Conservation (phyloP, 2,113 vertebrate species). For the Oreamnos americanus region DNA sequence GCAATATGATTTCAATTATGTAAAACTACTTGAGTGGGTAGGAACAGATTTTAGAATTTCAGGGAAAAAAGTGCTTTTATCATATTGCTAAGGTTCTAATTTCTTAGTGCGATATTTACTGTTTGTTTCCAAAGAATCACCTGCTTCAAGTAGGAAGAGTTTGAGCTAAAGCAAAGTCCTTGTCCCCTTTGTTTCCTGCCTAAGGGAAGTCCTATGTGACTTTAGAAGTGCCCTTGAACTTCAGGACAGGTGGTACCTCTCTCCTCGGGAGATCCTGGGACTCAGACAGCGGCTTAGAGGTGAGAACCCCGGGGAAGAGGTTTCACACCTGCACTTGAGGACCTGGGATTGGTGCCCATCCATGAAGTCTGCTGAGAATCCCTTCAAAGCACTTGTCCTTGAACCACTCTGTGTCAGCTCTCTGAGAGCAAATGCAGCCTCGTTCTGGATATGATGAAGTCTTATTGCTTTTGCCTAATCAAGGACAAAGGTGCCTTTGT, state of each 20-base stretch:
- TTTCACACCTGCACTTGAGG: neutral
- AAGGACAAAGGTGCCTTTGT: neutral
- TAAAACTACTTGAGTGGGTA: no score
- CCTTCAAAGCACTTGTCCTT: neutral
- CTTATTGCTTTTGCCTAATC: neutral
- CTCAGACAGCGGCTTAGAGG: neutral
- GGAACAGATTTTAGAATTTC: neutral
- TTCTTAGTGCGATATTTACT: neutral
- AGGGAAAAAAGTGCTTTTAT: neutral
- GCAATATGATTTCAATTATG: neutral
- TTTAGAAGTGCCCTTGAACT: neutral
- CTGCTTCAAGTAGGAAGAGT: neutral
- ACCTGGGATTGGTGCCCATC: neutral
- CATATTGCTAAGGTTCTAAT: neutral
- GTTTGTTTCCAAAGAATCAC: neutral
- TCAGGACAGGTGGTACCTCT: conserved; percentile 24
- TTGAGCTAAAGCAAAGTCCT: neutral
- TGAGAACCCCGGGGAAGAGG: neutral
- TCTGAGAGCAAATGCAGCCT: neutral
- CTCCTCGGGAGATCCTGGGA: neutral
- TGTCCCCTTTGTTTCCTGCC: neutral
- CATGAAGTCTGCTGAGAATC: neutral
- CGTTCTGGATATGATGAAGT: neutral
- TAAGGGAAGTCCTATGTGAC: neutral
- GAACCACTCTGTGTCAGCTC: neutral